Evolutionary conservation across 2,113 vertebrate species (phyloP).

Genomic region (Zeus faber): DNA sequence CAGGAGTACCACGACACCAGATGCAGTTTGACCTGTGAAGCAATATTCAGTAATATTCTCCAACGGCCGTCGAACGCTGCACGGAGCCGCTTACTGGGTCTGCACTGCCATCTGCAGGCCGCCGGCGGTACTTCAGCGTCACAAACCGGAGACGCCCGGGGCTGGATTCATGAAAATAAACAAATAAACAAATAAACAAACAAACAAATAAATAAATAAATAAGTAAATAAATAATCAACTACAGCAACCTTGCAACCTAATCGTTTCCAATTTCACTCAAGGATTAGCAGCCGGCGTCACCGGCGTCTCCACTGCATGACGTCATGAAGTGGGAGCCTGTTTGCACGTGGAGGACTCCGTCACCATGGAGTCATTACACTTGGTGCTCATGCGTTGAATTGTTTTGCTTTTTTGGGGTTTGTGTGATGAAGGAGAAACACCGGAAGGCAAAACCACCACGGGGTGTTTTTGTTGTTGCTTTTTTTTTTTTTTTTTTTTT

Average conservation of each 20-base stretch:
- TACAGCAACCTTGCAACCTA: constrained; percentile 52
- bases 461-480: too few species aligned
- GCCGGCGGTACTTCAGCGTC: constrained; percentile 34
- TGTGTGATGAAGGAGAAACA: too few species aligned
- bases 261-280: constrained; percentile 63
- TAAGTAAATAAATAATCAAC: too few species aligned
- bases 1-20: constrained; percentile 40
- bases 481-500: too few species aligned
- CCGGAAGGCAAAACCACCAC: too few species aligned
- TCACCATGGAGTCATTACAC: too few species aligned
- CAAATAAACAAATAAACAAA: too few species aligned
- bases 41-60: constrained; percentile 57
- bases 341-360: too few species aligned
- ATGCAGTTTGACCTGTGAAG: constrained; percentile 65
- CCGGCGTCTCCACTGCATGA: too few species aligned
- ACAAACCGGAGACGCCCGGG: not conserved
- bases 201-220: too few species aligned
- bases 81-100: constrained; percentile 63
- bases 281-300: constrained; percentile 57
- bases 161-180: constrained; percentile 66
- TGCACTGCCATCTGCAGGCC: constrained; percentile 82
- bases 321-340: constrained; percentile 42
- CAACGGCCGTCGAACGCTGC: constrained; percentile 31
- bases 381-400: too few species aligned
- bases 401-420: too few species aligned